Evolutionary conservation across 2,797 vertebrate genomes (phyloP).

Genomic region (Lagodon rhomboides): DNA sequence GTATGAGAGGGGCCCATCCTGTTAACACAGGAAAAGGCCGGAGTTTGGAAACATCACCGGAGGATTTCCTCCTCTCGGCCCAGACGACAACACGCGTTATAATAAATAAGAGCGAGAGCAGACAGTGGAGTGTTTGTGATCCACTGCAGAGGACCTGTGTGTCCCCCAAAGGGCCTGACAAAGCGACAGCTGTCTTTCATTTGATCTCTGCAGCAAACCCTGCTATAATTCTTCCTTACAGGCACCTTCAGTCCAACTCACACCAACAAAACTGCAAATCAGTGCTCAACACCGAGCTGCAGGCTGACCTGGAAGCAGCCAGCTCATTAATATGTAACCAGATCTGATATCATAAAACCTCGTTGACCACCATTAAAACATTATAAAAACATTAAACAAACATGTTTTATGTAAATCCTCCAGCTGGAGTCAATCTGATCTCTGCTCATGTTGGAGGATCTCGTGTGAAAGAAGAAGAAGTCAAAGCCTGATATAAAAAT

Average conservation of each 20-base stretch:
- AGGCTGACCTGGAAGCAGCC: not conserved
- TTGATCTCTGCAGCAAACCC: slow-evolving; percentile 82
- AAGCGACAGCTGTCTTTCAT: slow-evolving; percentile 77
- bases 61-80: slow-evolving; percentile 23
- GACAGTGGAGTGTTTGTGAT: slow-evolving; percentile 13
- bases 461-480: not conserved
- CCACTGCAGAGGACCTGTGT: slow-evolving; percentile 41
- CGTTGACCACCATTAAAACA: not conserved
- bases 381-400: slow-evolving; percentile 1
- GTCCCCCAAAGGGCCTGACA: slow-evolving; percentile 57
- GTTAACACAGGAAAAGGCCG: slow-evolving; percentile 20
- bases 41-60: not conserved
- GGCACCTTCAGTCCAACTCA: slow-evolving; percentile 52
- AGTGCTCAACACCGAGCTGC: slow-evolving; percentile 15
- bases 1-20: slow-evolving; percentile 10
- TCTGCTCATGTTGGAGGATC: slow-evolving; percentile 19
- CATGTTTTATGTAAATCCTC: not conserved
- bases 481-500: not conserved
- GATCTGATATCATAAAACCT: not conserved
- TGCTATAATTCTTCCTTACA: slow-evolving; percentile 49
- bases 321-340: slow-evolving; percentile 27
- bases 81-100: not conserved
- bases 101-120: not conserved
- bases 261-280: slow-evolving; percentile 44
- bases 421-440: not conserved